Conservation (phyloP, 2,888 invertebrate genomes). For the Hetaerina titia region DNA sequence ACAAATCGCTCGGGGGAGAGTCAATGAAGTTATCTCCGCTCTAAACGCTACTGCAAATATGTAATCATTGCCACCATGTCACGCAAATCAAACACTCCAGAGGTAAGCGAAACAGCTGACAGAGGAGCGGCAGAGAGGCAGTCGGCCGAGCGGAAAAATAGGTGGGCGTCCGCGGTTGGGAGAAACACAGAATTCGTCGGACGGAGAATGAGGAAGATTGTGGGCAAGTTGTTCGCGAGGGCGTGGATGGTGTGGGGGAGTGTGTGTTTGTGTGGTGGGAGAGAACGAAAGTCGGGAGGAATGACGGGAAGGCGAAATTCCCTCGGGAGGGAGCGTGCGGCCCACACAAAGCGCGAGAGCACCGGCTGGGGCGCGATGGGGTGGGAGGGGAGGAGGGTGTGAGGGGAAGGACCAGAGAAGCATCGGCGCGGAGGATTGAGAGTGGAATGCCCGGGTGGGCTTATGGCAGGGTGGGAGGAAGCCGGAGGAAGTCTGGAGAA, state of each 20-base stretch:
- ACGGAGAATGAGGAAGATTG: not conserved
- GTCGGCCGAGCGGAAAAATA: not conserved
- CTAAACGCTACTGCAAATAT: not conserved
- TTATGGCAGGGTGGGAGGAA: not conserved
- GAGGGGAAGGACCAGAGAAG: not conserved
- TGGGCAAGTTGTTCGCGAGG: not conserved
- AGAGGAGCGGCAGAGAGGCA: not conserved
- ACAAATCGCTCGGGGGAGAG: not conserved
- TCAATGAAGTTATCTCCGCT: not conserved
- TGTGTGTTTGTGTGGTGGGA: not conserved
- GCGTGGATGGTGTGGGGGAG: not conserved
- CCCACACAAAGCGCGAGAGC: not conserved
- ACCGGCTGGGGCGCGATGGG: not conserved
- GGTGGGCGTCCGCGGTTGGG: not conserved
- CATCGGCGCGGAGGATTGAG: not conserved
- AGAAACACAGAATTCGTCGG: not conserved
- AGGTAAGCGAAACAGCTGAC: not conserved
- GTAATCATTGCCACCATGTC: not conserved
- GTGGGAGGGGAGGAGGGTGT: not conserved
- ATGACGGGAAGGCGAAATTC: slow-evolving; percentile 2
- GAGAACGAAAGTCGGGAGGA: not conserved
- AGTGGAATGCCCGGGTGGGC: slow-evolving; percentile 34
- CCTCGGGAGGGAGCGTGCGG: not conserved
- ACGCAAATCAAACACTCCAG: not conserved
- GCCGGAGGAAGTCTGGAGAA: slow-evolving; percentile 4